A percentile compares a stretch with the other conserved stretches of the same genome.
phyloP scores from a whole-genome alignment of 2,113 vertebrate genomes.

The Lophochroa leadbeateri region DNA sequence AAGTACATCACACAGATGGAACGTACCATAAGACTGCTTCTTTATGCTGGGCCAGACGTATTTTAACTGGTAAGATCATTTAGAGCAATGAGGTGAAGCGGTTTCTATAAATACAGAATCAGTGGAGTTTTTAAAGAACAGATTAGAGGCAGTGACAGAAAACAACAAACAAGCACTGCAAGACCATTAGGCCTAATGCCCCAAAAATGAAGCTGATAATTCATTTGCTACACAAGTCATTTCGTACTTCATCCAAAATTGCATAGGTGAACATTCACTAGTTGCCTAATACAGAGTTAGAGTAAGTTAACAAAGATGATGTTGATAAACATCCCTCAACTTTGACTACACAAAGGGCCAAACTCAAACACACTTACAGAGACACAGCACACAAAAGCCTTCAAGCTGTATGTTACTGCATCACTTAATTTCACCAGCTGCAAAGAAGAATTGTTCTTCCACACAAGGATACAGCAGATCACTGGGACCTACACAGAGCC shows the following conservation, averaged over 20 bases:
- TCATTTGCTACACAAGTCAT: not conserved
- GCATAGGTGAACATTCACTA: not conserved
- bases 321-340: not conserved
- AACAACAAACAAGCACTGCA: not conserved
- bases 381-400: not conserved
- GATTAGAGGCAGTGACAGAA: not conserved
- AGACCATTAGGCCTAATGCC: not conserved
- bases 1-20: conserved; percentile 43
- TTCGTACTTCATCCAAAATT: not conserved
- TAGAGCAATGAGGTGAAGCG: not conserved
- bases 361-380: not conserved
- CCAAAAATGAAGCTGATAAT: not conserved
- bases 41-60: not conserved
- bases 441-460: not conserved
- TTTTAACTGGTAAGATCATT: not conserved
- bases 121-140: not conserved
- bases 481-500: not conserved
- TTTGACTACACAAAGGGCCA: not conserved
- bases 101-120: not conserved
- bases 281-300: not conserved
- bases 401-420: not conserved
- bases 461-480: not conserved
- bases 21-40: not conserved
- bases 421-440: not conserved
- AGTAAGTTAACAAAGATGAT: not conserved